Percentiles rank a stretch among this genome's conserved stretches.
Evolutionary conservation across 2,797 vertebrate species (phyloP).

Genomic region (Lateolabrax maculatus): DNA sequence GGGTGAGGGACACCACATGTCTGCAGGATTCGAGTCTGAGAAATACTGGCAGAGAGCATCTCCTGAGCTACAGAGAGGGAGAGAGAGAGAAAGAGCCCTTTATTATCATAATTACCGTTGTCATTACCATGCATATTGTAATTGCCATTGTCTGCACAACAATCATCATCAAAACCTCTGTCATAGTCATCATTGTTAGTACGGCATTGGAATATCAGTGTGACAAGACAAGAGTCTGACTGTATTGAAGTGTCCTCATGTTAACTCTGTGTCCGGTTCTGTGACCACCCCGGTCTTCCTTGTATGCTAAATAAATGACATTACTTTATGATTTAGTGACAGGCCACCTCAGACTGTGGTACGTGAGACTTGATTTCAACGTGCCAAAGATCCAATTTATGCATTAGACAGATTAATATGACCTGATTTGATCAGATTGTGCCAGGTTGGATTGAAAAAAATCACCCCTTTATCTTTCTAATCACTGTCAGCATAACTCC

Average conservation of each 20-base stretch:
- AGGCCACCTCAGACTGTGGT: background rate
- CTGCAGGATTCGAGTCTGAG: slow-evolving; percentile 90
- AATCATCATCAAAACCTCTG: background rate
- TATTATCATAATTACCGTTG: background rate
- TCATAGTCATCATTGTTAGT: background rate
- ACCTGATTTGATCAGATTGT: background rate
- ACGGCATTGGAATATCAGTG: background rate
- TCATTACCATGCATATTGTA: background rate
- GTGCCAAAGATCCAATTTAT: too few species aligned
- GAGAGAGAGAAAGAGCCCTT: background rate
- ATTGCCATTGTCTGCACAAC: slow-evolving; percentile 8
- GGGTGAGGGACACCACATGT: slow-evolving; percentile 88
- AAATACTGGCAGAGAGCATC: slow-evolving; percentile 92
- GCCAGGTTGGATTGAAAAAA: background rate
- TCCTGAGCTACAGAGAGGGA: slow-evolving; percentile 83
- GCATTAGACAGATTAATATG: background rate
- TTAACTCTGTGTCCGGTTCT: background rate
- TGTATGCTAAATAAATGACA: too few species aligned
- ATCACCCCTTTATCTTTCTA: background rate
- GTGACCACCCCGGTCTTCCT: background rate
- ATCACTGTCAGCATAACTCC: background rate
- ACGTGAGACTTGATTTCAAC: background rate
- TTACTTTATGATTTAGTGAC: background rate
- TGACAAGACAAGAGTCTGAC: background rate
- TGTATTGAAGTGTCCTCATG: background rate